A percentile compares a stretch with the other conserved stretches of the same genome.
These are phyloP conservation scores for Agonopterix alstromeriana DNA, from an alignment of 2,888 invertebrate genomes.

Conservation along the genomic window DNA sequence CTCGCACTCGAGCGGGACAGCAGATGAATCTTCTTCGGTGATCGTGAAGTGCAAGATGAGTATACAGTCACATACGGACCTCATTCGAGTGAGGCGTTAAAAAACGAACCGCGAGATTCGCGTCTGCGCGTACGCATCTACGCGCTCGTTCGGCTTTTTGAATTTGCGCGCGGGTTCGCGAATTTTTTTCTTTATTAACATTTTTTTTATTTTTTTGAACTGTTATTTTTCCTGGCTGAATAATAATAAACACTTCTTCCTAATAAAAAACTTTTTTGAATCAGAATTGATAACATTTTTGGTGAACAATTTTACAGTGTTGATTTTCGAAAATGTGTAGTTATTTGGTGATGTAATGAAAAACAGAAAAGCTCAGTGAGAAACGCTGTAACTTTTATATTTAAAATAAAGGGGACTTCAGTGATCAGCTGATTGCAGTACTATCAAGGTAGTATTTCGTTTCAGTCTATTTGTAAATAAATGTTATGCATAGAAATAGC, in stretches of 20 bases:
- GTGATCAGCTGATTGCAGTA: slow-evolving; percentile 20
- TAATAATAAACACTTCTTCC: neutral
- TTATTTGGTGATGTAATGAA: slow-evolving; percentile 34
- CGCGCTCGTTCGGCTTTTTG: slow-evolving; percentile 41
- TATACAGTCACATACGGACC: slow-evolving; percentile 74
- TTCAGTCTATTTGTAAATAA: no score
- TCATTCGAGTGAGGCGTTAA: slow-evolving; percentile 68
- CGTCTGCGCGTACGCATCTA: slow-evolving; percentile 59
- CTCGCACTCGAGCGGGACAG: slow-evolving; percentile 39
- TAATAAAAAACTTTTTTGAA: neutral
- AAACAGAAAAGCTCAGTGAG: slow-evolving; percentile 36
- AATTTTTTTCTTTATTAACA: neutral
- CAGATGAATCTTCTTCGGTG: slow-evolving; percentile 70
- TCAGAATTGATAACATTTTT: neutral
- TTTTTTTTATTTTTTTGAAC: neutral
- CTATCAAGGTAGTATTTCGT: slow-evolving; percentile 30
- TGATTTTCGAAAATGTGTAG: slow-evolving; percentile 21
- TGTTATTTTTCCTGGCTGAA: neutral
- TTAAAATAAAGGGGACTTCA: slow-evolving; percentile 28
- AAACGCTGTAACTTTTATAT: slow-evolving; percentile 30
- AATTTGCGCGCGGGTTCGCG: slow-evolving; percentile 22
- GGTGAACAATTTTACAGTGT: slow-evolving; percentile 12
- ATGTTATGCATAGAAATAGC: no score
- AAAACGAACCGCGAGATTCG: slow-evolving; percentile 55
- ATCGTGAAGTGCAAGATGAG: slow-evolving; percentile 74